phyloP scores from a whole-genome alignment of 2,888 invertebrate species.

The Leuctra nigra region DNA sequence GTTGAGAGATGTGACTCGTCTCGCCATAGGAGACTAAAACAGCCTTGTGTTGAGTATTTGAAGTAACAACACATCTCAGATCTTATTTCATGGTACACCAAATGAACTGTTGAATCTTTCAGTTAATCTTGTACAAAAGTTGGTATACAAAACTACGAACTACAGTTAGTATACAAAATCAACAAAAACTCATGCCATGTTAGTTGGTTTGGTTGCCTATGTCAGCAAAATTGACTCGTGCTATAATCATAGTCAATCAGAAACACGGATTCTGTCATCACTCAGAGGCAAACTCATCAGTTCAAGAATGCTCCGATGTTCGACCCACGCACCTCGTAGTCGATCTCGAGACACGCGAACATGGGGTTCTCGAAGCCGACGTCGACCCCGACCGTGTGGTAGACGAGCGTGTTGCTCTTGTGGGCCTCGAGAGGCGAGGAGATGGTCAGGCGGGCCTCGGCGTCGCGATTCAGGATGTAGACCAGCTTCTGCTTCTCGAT shows the following conservation, averaged over 20 bases:
- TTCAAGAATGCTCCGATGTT: background rate
- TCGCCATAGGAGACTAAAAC: too few species aligned
- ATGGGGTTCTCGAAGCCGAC: conserved; percentile 99
- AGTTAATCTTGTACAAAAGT: too few species aligned
- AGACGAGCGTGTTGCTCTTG: conserved; percentile 97
- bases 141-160: too few species aligned
- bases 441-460: conserved; percentile 93
- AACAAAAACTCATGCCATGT: background rate
- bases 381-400: conserved; percentile 98
- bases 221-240: background rate
- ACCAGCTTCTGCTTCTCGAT: conserved; percentile 98
- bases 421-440: conserved; percentile 98
- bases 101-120: too few species aligned
- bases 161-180: too few species aligned
- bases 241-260: conserved; percentile 4
- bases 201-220: background rate
- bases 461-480: conserved; percentile 96
- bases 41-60: too few species aligned
- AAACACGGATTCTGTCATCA: conserved; percentile 13
- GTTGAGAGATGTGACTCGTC: too few species aligned
- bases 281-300: background rate
- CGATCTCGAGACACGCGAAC: conserved; percentile 98
- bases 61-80: too few species aligned
- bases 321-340: conserved; percentile 66
- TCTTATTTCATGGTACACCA: too few species aligned